A percentile compares a stretch with the other conserved stretches of the same genome.
phyloP scores from a whole-genome alignment of 2,888 invertebrate species.

The Rutpela maculata region DNA sequence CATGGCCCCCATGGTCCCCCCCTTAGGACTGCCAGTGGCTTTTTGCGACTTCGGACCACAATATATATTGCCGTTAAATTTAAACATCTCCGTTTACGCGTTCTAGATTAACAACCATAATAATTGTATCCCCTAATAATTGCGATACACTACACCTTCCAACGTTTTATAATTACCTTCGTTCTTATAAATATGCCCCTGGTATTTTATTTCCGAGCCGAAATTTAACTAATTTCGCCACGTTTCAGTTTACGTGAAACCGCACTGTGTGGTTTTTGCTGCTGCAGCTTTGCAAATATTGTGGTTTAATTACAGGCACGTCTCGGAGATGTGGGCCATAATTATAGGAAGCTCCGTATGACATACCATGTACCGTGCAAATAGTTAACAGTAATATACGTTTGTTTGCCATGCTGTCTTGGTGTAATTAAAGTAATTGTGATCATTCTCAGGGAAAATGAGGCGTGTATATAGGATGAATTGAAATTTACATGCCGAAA shows the following conservation, averaged over 20 bases:
- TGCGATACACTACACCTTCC: not conserved
- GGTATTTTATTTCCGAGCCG: not conserved
- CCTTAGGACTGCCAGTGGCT: no score
- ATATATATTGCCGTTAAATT: no score
- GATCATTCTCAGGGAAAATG: no score
- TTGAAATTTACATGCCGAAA: no score
- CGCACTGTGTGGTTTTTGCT: conserved; percentile 14
- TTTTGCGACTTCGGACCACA: no score
- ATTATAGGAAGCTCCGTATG: conserved; percentile 35
- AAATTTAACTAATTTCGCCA: conserved; percentile 8
- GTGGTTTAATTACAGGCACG: conserved; percentile 40
- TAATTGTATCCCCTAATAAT: not conserved
- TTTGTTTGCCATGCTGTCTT: not conserved
- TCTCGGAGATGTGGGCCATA: conserved; percentile 27
- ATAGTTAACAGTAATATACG: conserved; percentile 15
- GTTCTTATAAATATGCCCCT: not conserved
- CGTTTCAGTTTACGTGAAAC: not conserved
- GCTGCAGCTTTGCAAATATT: conserved; percentile 40
- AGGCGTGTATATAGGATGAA: no score
- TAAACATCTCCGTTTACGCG: no score
- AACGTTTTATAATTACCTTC: not conserved
- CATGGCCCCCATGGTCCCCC: no score
- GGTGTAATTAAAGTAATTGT: not conserved
- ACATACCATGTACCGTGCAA: conserved; percentile 37
- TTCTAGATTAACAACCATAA: no score